phyloP scores from a whole-genome alignment of 1,140 invertebrate genomes.

The Cryptotermes secundus region DNA sequence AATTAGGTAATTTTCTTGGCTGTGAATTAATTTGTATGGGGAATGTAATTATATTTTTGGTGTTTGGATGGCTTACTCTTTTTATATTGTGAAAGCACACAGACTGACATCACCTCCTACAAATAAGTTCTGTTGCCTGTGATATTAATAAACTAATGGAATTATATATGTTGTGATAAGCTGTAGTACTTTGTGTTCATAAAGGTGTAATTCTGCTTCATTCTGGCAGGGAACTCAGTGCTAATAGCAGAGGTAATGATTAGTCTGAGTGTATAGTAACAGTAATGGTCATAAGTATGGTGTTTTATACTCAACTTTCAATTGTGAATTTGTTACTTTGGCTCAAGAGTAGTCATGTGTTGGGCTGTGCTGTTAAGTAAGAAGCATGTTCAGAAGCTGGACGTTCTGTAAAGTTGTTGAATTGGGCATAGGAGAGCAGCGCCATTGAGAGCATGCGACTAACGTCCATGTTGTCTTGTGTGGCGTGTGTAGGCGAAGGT shows the following conservation, averaged over 20 bases:
- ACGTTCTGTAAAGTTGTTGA: not conserved
- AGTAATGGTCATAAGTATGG: too few species aligned
- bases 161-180: too few species aligned
- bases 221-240: too few species aligned
- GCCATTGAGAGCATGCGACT: slow-evolving; percentile 25
- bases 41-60: not conserved
- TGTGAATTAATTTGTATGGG: not conserved
- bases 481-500: slow-evolving; percentile 32
- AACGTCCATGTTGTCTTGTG: slow-evolving; percentile 30
- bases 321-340: not conserved
- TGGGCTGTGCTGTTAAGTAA: not conserved
- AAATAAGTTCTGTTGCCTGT: too few species aligned
- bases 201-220: too few species aligned
- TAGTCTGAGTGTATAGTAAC: too few species aligned
- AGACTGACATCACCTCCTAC: not conserved
- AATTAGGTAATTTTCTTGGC: not conserved
- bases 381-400: slow-evolving; percentile 11
- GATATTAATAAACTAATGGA: too few species aligned
- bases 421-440: not conserved
- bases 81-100: not conserved
- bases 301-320: too few species aligned
- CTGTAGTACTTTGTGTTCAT: too few species aligned
- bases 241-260: too few species aligned
- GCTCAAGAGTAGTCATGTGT: not conserved
- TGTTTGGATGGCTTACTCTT: not conserved